phyloP scores from a whole-genome alignment of 2,113 vertebrate species.

The Gopherus evgoodei region DNA sequence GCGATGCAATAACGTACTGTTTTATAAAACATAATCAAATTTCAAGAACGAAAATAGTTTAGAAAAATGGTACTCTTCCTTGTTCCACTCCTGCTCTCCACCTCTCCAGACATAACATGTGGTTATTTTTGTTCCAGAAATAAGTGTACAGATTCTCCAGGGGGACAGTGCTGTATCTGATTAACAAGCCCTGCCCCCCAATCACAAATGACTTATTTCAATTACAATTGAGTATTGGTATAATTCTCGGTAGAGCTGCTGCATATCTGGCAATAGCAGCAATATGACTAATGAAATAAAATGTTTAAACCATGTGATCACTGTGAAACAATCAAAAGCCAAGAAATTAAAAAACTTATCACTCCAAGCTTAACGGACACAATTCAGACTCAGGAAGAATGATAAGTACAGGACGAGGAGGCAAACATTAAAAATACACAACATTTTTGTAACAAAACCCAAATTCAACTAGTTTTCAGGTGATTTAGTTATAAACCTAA shows the following conservation, averaged over 20 bases:
- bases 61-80: not conserved
- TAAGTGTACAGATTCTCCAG: not conserved
- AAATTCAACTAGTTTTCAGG: not conserved
- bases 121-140: not conserved
- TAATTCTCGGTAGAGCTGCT: not conserved
- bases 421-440: not conserved
- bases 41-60: not conserved
- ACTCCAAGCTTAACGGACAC: not conserved
- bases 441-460: not conserved
- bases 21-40: not conserved
- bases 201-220: not conserved
- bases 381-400: not conserved
- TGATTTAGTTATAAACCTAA: not conserved
- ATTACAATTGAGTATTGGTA: not conserved
- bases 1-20: accelerated
- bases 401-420: not conserved
- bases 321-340: not conserved
- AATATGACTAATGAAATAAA: accelerated
- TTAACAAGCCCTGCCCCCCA: not conserved
- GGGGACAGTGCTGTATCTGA: not conserved
- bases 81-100: accelerated
- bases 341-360: not conserved
- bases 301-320: not conserved
- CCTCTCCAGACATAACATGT: not conserved
- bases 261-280: not conserved